phyloP scores from a whole-genome alignment of 2,797 vertebrate species.

The Gambusia yucatana region DNA sequence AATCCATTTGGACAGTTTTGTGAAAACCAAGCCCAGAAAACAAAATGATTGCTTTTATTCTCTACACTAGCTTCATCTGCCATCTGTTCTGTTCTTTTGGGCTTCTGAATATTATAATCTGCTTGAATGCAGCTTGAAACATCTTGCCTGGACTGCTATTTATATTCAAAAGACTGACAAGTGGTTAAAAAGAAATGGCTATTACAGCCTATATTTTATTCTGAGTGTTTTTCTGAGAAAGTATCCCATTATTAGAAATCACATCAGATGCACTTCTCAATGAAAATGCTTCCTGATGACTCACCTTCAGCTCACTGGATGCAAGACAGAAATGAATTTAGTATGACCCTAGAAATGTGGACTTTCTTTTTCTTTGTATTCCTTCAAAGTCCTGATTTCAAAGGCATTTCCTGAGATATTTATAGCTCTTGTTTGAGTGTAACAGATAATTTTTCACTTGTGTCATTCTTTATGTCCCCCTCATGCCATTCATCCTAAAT shows the following conservation, averaged over 20 bases:
- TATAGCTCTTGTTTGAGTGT: background rate
- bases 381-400: conserved; percentile 11
- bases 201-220: background rate
- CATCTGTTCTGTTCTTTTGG: background rate
- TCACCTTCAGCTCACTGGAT: conserved; percentile 8
- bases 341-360: conserved; percentile 23
- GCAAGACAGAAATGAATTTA: conserved; percentile 18
- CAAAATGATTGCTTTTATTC: background rate
- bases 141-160: background rate
- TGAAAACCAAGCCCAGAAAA: background rate
- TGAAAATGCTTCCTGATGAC: background rate
- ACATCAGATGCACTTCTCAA: conserved; percentile 27
- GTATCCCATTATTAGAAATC: conserved; percentile 35
- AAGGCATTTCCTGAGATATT: conserved; percentile 1
- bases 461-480: background rate
- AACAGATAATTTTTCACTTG: background rate
- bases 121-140: background rate
- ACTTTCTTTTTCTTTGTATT: conserved; percentile 30
- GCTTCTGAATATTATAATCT: conserved; percentile 3
- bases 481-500: background rate
- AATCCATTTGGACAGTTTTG: background rate
- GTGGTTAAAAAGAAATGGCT: background rate
- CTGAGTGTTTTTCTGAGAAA: conserved; percentile 8
- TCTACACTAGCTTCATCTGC: background rate
- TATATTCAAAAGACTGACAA: background rate